Evolutionary conservation across 2,113 vertebrate species (phyloP), one percentile per base, ranked within the genome.

Genomic region (Mixornis gularis): DNA sequence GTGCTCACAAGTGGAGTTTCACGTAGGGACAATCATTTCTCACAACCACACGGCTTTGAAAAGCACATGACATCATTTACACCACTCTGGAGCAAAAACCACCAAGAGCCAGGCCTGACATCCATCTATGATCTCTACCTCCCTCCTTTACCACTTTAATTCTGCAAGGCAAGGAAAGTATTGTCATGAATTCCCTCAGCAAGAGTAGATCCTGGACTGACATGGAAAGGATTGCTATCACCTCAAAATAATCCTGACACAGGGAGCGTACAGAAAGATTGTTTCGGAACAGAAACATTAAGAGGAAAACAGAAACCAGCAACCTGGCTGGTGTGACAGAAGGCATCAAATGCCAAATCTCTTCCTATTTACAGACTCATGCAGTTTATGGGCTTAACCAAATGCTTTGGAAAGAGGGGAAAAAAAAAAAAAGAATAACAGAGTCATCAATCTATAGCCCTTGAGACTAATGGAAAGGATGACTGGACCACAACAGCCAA

Each of bases 201-300:
- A 43, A 52, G 40, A 65, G 24, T 25, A 43, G 27, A 48, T 80
- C 32, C 40, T 49, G 30, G 48, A 64, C 13, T 79, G 48, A 63
- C 48, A 62, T 0, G 10, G 74, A 83, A 91, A 93, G 60, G 52
- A 79, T 29, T 91, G 79, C 21, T 72, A 30, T 13, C 1, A 2
- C 60, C 51, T 87, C 46, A 60, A 68, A 94, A 64, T 64, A 91
- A 85, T 63, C 43, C 55, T 66, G 48, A 68, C 55, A 53, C 51
- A 55, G 40, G 25, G 24, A 17, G 12, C 9, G 5, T 29, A 58
- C 21, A 62, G 51, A 66, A 81, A 85, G 52, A 68, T 95, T 64
- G 13, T 89, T 93, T 79, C 82, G 66, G 64, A 94, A 79, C 59
- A 94, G 51, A 87, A 95, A 79, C 30, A 15, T 36, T 27, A 79